Evolutionary conservation across 2,888 invertebrate genomes (phyloP).

Genomic region (Agrotis segetum): DNA sequence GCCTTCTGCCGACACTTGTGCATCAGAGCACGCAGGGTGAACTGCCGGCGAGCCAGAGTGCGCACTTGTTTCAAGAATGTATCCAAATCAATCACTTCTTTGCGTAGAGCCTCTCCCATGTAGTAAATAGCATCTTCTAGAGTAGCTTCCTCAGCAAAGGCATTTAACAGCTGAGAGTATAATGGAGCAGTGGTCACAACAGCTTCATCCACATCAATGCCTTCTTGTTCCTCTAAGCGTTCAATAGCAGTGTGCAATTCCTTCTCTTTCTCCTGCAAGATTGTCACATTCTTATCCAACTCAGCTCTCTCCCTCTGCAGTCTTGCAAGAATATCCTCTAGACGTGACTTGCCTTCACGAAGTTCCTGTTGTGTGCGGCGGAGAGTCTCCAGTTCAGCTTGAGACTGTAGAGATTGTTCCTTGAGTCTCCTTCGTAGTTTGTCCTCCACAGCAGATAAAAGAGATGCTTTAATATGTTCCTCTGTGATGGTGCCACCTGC

Average conservation of each 20-base stretch:
- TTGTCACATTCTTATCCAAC: conserved; percentile 95
- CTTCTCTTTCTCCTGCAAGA: conserved; percentile 96
- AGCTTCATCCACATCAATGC: conserved; percentile 98
- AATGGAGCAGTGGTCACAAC: conserved; percentile 98
- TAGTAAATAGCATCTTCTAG: conserved; percentile 99
- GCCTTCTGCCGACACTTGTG: conserved; percentile 99
- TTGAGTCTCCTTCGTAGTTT: conserved; percentile 96
- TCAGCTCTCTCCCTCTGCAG: conserved; percentile 95
- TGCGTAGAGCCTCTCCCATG: conserved; percentile 98
- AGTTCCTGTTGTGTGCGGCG: conserved; percentile 96
- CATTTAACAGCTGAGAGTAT: conserved; percentile 98
- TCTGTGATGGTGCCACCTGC: conserved; percentile 97
- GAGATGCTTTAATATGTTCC: conserved; percentile 98
- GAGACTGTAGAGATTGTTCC: conserved; percentile 97
- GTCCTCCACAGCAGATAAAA: conserved; percentile 98
- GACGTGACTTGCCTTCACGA: conserved; percentile 95
- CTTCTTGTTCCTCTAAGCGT: conserved; percentile 94
- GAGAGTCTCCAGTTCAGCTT: conserved; percentile 97
- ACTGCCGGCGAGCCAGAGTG: conserved; percentile 98
- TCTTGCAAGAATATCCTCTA: conserved; percentile 94
- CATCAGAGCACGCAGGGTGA: conserved; percentile 98
- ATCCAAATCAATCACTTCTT: conserved; percentile 98
- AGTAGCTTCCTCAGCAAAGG: conserved; percentile 99
- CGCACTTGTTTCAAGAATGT: conserved; percentile 99
- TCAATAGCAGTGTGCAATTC: conserved; percentile 96